phyloP scores from a whole-genome alignment of 2,113 vertebrate genomes.

The Bufo gargarizans region DNA sequence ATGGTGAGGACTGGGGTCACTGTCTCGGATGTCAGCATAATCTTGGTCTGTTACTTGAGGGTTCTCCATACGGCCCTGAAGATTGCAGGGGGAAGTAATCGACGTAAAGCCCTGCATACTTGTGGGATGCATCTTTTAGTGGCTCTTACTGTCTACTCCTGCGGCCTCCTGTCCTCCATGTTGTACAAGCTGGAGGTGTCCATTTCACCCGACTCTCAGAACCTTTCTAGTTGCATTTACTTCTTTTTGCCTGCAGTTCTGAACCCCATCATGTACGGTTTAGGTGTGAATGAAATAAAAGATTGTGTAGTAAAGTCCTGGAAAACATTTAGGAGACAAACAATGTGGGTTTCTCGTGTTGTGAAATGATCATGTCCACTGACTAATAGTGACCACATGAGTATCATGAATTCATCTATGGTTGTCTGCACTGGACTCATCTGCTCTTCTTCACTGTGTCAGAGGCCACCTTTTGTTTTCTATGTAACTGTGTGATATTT shows the following conservation, averaged over 20 bases:
- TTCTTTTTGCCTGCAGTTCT: conserved; percentile 25
- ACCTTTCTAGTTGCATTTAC: conserved; percentile 38
- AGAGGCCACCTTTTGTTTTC: background rate
- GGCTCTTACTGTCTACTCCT: conserved; percentile 75
- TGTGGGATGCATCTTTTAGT: conserved; percentile 79
- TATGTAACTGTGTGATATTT: background rate
- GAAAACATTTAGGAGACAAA: background rate
- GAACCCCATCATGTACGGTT: conserved; percentile 51
- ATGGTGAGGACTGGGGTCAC: conserved; percentile 44
- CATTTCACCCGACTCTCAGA: conserved; percentile 28
- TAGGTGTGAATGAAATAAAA: conserved; percentile 25
- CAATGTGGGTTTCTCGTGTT: background rate
- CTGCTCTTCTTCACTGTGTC: background rate
- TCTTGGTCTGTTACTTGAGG: conserved; percentile 69
- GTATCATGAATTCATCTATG: background rate
- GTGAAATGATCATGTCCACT: background rate
- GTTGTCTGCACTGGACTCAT: no score
- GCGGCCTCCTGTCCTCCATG: conserved; percentile 70
- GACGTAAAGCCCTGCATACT: conserved; percentile 77
- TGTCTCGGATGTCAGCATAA: conserved; percentile 53
- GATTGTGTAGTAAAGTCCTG: conserved; percentile 2
- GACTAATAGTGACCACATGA: no score
- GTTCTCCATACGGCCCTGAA: conserved; percentile 68
- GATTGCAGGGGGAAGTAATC: conserved; percentile 60
- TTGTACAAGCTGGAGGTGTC: conserved; percentile 60